Conservation (phyloP, 2,113 vertebrate species). For the Brachypteracias leptosomus region DNA sequence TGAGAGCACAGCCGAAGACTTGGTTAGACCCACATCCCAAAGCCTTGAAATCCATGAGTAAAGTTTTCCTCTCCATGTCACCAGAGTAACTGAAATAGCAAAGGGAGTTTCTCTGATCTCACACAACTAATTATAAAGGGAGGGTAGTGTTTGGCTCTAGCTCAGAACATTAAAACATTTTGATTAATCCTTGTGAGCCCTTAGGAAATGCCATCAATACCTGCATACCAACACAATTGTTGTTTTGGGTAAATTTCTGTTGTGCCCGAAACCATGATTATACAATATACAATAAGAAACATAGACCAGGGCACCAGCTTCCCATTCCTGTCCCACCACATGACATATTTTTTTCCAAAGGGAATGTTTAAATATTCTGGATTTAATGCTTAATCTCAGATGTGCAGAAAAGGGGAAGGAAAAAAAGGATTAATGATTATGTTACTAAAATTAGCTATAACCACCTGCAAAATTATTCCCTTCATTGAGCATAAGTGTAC, state of each 20-base stretch:
- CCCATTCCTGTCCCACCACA: slow-evolving; percentile 39
- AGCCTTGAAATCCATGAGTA: not conserved
- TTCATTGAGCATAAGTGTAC: not conserved
- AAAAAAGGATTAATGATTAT: not conserved
- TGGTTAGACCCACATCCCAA: not conserved
- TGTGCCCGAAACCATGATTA: not conserved
- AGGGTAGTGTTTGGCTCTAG: not conserved
- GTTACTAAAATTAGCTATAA: not conserved
- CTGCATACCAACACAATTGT: not conserved
- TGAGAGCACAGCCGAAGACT: not conserved
- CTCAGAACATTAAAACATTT: not conserved
- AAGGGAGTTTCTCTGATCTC: not conserved
- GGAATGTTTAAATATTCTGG: slow-evolving; percentile 33
- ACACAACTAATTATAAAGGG: not conserved
- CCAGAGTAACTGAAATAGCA: not conserved
- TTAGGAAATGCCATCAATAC: slow-evolving; percentile 27
- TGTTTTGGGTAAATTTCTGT: not conserved
- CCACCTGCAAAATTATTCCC: not conserved
- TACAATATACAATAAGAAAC: not conserved
- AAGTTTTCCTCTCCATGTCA: not conserved
- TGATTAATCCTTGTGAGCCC: not conserved
- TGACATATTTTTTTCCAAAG: slow-evolving; percentile 37
- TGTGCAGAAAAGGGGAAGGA: not conserved
- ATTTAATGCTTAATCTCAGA: slow-evolving; percentile 3
- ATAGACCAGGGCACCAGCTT: not conserved